These are phyloP conservation scores for Taxidea taxus DNA, from an alignment of 2,113 vertebrate species.

Conservation along the genomic window DNA sequence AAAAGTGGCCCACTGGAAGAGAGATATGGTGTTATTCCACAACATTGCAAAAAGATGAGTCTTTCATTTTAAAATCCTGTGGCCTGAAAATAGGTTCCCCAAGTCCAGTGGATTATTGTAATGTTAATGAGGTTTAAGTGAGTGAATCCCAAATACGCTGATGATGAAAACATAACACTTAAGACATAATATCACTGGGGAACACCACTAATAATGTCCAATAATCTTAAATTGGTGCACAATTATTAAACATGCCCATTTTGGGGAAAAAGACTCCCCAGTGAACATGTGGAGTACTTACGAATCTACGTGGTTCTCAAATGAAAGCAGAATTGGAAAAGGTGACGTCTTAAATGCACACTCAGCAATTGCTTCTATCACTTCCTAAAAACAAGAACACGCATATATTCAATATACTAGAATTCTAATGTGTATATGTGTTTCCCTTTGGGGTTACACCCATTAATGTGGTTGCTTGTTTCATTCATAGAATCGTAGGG, in stretches of 20 bases:
- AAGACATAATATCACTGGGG: neutral
- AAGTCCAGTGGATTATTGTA: neutral
- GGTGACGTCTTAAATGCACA: conserved; percentile 99
- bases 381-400: conserved; percentile 88
- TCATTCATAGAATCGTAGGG: neutral
- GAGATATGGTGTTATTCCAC: neutral
- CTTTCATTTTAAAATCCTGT: neutral
- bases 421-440: neutral
- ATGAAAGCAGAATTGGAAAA: conserved; percentile 96
- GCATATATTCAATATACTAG: neutral
- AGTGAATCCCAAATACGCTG: neutral
- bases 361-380: conserved; percentile 98
- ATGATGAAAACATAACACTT: neutral
- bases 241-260: neutral
- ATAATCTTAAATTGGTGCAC: neutral
- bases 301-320: conserved; percentile 99
- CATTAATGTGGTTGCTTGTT: neutral
- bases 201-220: neutral
- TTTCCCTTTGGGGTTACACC: neutral
- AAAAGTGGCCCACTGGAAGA: neutral
- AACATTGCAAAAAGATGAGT: neutral
- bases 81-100: neutral
- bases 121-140: neutral
- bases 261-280: neutral
- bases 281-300: conserved; percentile 84